These are phyloP conservation scores for Erannis defoliaria DNA, from an alignment of 2,888 invertebrate genomes.

Conservation along the genomic window DNA sequence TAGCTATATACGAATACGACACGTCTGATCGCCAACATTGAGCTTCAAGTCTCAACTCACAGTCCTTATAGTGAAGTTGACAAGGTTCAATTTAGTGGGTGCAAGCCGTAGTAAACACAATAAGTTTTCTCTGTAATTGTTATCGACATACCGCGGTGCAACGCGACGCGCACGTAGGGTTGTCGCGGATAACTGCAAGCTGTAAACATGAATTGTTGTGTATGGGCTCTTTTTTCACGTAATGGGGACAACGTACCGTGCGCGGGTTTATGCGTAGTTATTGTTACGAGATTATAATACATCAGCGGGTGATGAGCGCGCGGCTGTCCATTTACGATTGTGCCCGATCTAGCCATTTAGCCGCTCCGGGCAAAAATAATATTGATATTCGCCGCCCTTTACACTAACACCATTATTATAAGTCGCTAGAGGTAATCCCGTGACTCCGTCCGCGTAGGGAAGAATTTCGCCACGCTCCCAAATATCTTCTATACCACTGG, in stretches of 20 bases:
- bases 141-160: slow-evolving; percentile 70
- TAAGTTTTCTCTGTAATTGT: slow-evolving; percentile 75
- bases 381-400: no score
- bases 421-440: no score
- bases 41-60: slow-evolving; percentile 16
- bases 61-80: background rate
- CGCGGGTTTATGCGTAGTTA: background rate
- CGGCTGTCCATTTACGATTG: no score
- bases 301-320: no score
- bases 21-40: slow-evolving; percentile 44
- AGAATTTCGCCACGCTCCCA: no score
- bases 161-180: slow-evolving; percentile 52
- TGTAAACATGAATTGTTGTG: slow-evolving; percentile 22
- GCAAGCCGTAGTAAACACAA: slow-evolving; percentile 54
- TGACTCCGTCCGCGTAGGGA: no score
- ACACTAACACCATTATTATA: no score
- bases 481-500: no score
- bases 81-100: slow-evolving; percentile 45
- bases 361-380: no score
- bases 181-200: slow-evolving; percentile 42
- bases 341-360: no score
- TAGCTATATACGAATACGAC: slow-evolving; percentile 35
- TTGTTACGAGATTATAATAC: slow-evolving; percentile 9
- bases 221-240: no score
- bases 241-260: background rate